These are phyloP conservation scores for Uropsilus gracilis DNA, from an alignment of 2,113 vertebrate genomes.

Conservation along the genomic window DNA sequence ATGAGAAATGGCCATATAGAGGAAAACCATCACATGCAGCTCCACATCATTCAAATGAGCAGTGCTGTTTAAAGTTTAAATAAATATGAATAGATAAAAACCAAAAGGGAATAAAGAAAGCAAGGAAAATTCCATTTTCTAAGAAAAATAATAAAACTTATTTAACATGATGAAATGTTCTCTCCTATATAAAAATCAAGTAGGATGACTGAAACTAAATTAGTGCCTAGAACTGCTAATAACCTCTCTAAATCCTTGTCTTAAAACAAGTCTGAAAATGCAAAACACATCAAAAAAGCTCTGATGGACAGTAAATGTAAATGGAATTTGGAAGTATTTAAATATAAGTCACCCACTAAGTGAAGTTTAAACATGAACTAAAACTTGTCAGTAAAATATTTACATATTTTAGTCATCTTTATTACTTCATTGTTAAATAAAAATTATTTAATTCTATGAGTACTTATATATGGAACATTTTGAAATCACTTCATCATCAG, in stretches of 20 bases:
- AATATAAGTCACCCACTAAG: slow-evolving; percentile 61
- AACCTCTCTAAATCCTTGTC: slow-evolving; percentile 19
- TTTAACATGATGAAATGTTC: slow-evolving; percentile 16
- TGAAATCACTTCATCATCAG: slow-evolving; percentile 30
- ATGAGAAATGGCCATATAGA: neutral
- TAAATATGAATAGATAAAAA: slow-evolving; percentile 63
- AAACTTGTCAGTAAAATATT: slow-evolving; percentile 77
- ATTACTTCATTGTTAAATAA: neutral
- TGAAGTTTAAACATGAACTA: slow-evolving; percentile 66
- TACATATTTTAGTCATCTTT: slow-evolving; percentile 70
- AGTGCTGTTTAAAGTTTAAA: slow-evolving; percentile 69
- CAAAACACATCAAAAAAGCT: slow-evolving; percentile 6
- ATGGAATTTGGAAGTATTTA: slow-evolving; percentile 53
- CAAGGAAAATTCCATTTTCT: slow-evolving; percentile 27
- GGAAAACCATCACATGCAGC: slow-evolving; percentile 14
- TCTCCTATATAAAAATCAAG: slow-evolving; percentile 60
- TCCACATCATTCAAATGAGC: slow-evolving; percentile 71
- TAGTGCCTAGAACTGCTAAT: slow-evolving; percentile 19
- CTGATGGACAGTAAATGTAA: neutral
- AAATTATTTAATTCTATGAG: slow-evolving; percentile 45
- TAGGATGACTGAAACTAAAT: slow-evolving; percentile 56
- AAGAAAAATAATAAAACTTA: slow-evolving; percentile 63
- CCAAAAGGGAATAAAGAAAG: slow-evolving; percentile 36
- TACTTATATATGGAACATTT: slow-evolving; percentile 39
- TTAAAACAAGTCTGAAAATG: slow-evolving; percentile 57